Percentiles rank a stretch among this genome's conserved stretches.
Evolutionary conservation across 2,113 vertebrate genomes (phyloP).

Genomic region (Platichthys flesus): DNA sequence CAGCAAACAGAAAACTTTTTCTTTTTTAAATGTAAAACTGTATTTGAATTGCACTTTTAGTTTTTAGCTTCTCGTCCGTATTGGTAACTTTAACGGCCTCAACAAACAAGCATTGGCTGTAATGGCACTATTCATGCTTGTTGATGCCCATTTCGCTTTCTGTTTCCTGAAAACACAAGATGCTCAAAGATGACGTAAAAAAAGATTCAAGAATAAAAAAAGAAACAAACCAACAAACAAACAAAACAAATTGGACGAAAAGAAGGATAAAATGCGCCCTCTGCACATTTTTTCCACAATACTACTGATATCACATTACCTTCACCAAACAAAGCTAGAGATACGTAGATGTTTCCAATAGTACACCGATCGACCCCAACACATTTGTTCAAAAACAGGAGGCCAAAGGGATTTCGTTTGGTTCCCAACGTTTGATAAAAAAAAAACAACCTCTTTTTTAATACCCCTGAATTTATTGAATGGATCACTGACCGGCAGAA

Average conservation of each 20-base stretch:
- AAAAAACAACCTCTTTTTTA: slow-evolving; percentile 68
- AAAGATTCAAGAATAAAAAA: slow-evolving; percentile 64
- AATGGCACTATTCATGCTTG: slow-evolving; percentile 79
- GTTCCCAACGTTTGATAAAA: slow-evolving; percentile 83
- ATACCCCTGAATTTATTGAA: slow-evolving; percentile 90
- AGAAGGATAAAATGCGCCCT: slow-evolving; percentile 78
- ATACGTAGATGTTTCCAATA: slow-evolving; percentile 71
- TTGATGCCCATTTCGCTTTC: slow-evolving; percentile 86
- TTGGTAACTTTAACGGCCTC: slow-evolving; percentile 83
- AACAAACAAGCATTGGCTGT: slow-evolving; percentile 82
- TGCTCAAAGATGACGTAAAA: slow-evolving; percentile 85
- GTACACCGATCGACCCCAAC: slow-evolving; percentile 75
- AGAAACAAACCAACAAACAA: slow-evolving; percentile 52
- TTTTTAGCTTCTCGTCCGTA: slow-evolving; percentile 70
- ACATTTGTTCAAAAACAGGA: slow-evolving; percentile 79
- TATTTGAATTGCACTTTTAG: slow-evolving; percentile 84
- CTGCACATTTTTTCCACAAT: slow-evolving; percentile 87
- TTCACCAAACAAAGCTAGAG: slow-evolving; percentile 82
- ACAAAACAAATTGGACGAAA: slow-evolving; percentile 80
- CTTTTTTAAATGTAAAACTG: slow-evolving; percentile 77
- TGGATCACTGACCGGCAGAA: slow-evolving; percentile 95
- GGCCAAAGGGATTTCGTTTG: slow-evolving; percentile 84
- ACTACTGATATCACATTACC: slow-evolving; percentile 87
- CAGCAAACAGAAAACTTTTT: slow-evolving; percentile 97
- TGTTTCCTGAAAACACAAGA: slow-evolving; percentile 96